Evolutionary conservation across 2,113 vertebrate genomes (phyloP), one percentile per base, ranked within the genome.

Genomic region (Cyprinodon variegatus): DNA sequence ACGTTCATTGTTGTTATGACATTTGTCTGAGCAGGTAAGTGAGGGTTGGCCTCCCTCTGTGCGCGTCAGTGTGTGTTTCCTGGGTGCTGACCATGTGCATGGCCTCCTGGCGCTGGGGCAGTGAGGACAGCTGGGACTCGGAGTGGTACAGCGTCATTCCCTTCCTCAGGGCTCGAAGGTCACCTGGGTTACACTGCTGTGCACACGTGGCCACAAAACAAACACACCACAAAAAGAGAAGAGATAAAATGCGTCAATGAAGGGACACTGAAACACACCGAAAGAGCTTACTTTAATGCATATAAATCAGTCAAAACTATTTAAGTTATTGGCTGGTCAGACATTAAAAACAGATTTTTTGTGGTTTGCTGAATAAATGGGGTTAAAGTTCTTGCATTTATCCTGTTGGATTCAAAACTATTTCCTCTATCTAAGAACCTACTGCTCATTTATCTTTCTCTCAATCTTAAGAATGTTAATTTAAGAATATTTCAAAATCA

Each of bases 61-160:
- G 41, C 64, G 46, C 53, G 45, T 70, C 48, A 45, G n/a, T 69
- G 17, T 43, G 65, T 67, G 72, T 70, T 70, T 67, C 17, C 20
- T 68, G 79, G 29, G 72, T 70, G 82, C 97, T 95, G 88, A 99
- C 97, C 0, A 96, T 96, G 85, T 96, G 96, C 93, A 96, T 91
- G 85, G 95, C 41, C 0, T 98, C 97, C 87, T 96, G 96, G 89
- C 96, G 96, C 74, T 95, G 97, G 0, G 96, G 96, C 92, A 98
- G 93, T 0, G 96, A 95, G 0, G 96, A 94, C 67, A 98, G 96
- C 94, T 98, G 96, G 14, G 97, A 96, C 92, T 99, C 97, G 0
- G 97, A 98, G 94, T 97, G 97, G 93, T 97, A 98, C 0, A 96
- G 96, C 39, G 95, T 96, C 90, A 96, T 92, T 61, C 96, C 96